Conservation (phyloP, 2,113 vertebrate species). For the Macrotis lagotis region DNA sequence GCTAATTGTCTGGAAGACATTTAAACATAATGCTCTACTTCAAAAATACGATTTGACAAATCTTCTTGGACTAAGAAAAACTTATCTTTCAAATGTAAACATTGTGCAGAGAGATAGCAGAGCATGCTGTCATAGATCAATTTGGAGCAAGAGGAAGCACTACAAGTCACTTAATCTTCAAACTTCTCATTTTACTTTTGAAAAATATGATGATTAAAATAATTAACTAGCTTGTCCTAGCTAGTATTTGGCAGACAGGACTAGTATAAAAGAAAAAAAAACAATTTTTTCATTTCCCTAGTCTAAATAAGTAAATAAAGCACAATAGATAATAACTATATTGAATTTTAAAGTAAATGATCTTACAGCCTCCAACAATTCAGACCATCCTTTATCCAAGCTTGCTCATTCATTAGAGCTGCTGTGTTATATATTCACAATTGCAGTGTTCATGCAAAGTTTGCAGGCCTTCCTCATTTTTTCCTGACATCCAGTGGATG, state of each 20-base stretch:
- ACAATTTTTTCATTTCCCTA: neutral
- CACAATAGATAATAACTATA: neutral
- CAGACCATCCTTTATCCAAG: neutral
- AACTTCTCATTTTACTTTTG: neutral
- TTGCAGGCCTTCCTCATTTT: neutral
- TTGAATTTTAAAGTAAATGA: neutral
- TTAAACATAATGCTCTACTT: neutral
- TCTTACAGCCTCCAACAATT: neutral
- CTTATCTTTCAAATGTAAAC: conserved; percentile 45
- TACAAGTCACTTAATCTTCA: neutral
- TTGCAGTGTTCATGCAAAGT: neutral
- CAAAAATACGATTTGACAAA: conserved; percentile 45
- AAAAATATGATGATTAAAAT: neutral
- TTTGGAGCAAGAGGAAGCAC: neutral
- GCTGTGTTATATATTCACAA: neutral
- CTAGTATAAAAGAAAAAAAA: neutral
- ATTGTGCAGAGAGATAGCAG: neutral
- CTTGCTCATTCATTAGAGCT: neutral
- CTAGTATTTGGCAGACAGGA: neutral
- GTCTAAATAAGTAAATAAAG: neutral
- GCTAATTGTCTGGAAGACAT: no score
- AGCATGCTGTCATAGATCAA: neutral
- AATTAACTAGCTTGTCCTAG: neutral
- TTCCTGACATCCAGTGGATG: neutral
- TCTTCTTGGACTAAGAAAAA: conserved; percentile 60